Conservation (phyloP, 2,888 invertebrate genomes). For the Deladenus siricidicola region DNA sequence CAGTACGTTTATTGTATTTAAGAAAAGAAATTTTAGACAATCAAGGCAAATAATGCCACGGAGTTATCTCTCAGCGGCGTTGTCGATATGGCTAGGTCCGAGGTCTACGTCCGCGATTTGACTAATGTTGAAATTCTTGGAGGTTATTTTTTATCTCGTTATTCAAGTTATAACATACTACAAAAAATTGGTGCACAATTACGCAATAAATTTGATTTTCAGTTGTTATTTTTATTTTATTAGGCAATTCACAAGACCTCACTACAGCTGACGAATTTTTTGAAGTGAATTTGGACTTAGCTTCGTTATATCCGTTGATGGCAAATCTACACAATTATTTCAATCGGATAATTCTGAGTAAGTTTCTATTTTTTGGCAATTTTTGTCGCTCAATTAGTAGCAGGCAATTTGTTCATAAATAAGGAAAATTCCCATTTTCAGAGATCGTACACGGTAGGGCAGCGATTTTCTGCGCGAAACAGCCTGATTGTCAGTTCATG, state of each 20-base stretch:
- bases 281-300: background rate
- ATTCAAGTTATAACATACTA: no score
- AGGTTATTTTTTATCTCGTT: background rate
- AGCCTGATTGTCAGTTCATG: conserved; percentile 2
- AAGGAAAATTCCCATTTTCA: background rate
- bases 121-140: background rate
- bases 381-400: no score
- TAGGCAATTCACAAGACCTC: conserved; percentile 5
- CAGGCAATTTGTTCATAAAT: background rate
- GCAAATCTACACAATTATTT: background rate
- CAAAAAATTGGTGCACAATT: background rate
- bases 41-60: conserved; percentile 5
- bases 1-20: background rate
- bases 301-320: background rate
- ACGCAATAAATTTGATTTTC: background rate
- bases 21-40: background rate
- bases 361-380: background rate
- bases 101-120: background rate
- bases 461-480: conserved; percentile 6
- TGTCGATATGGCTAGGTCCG: conserved; percentile 1
- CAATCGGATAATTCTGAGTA: conserved; percentile 1
- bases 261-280: conserved; percentile 1
- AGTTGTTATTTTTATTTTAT: background rate
- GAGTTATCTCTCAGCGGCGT: conserved; percentile 1
- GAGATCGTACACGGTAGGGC: conserved; percentile 1